Conservation (phyloP, 2,797 vertebrate species). For the Rachycentron canadum region DNA sequence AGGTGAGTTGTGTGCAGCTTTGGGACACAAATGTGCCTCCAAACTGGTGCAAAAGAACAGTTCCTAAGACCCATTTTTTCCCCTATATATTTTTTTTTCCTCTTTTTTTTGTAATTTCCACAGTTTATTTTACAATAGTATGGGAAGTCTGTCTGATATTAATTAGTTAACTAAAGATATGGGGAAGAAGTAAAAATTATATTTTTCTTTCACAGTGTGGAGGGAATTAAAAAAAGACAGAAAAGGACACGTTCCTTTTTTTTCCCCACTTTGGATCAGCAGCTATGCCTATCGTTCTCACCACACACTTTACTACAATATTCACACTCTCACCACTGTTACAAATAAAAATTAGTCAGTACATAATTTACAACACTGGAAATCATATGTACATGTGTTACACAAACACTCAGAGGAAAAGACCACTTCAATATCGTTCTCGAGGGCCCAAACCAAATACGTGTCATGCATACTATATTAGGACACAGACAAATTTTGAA, state of each 20-base stretch:
- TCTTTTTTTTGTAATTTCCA: slow-evolving; percentile 45
- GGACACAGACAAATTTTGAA: slow-evolving; percentile 43
- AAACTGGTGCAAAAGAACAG: slow-evolving; percentile 29
- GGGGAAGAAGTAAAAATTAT: slow-evolving; percentile 45
- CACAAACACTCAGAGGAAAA: slow-evolving; percentile 41
- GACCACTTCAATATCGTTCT: slow-evolving; percentile 21
- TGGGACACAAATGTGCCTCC: slow-evolving; percentile 36
- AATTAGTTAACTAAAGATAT: slow-evolving; percentile 61
- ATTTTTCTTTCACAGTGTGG: slow-evolving; percentile 52
- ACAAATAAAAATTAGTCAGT: slow-evolving; percentile 22
- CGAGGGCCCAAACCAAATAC: slow-evolving; percentile 38
- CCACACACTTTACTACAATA: not conserved
- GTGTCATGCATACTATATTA: slow-evolving; percentile 62
- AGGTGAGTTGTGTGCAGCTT: slow-evolving; percentile 44
- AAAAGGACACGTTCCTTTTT: not conserved
- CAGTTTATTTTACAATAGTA: slow-evolving; percentile 18
- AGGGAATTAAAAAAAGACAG: slow-evolving; percentile 27
- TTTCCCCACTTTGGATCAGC: slow-evolving; percentile 3
- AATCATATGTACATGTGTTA: slow-evolving; percentile 28
- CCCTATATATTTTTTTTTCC: slow-evolving; percentile 6
- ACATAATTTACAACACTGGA: slow-evolving; percentile 23
- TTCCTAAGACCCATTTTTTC: slow-evolving; percentile 32
- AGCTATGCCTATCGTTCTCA: slow-evolving; percentile 3
- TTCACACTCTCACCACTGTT: slow-evolving; percentile 4
- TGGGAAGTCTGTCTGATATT: slow-evolving; percentile 52